Base-by-base conservation (phyloP, 2,113 vertebrate species). In the Nothoprocta pentlandii region DNA sequence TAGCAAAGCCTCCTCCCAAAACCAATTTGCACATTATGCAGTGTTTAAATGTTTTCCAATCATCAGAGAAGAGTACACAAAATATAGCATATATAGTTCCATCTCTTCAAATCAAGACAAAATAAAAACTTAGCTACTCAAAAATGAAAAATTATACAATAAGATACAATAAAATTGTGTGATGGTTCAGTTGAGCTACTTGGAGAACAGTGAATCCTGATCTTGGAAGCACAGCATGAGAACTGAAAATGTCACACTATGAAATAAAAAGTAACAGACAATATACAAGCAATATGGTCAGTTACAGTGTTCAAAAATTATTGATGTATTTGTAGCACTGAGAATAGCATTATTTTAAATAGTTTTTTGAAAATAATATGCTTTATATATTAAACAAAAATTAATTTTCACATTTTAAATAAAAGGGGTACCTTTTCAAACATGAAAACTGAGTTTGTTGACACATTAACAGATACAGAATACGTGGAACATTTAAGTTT, bases 371-470 rank as follows among this genome's bases (percentile, higher is more conserved):
- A 32, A 64, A 44, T 9, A 51, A 56, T 47, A 73, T 13, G 1
- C 62, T 89, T 87, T 36, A 71, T 16, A 47, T 74, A 26, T 79
- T 79, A 81, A 84, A 71, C 47, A 7, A 87, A 87, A 87, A 92
- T 59, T 4, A 3, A 25, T 82, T 95, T 89, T 92, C 46, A 41
- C 4, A 32, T 91, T 92, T 62, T 54, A 79, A 56, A 66, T 70
- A 44, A 85, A 66, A 16, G 8, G 4, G 7, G 32, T 89, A 46
- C 8, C 32, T 11, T 74, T 17, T n/a, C 80, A 89, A n/a, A 7
- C 34, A 30, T 54, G 71, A 15, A 85, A 73, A 58, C 16, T 51
- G 66, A 71, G 86, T 42, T 0, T 76, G 62, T 80, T 87, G 75
- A 59, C 53, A 21, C 26, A 41, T 36, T 79, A 85, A 32, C 34